Base-by-base conservation (phyloP, 2,888 invertebrate species). In the Sturmia bella region DNA sequence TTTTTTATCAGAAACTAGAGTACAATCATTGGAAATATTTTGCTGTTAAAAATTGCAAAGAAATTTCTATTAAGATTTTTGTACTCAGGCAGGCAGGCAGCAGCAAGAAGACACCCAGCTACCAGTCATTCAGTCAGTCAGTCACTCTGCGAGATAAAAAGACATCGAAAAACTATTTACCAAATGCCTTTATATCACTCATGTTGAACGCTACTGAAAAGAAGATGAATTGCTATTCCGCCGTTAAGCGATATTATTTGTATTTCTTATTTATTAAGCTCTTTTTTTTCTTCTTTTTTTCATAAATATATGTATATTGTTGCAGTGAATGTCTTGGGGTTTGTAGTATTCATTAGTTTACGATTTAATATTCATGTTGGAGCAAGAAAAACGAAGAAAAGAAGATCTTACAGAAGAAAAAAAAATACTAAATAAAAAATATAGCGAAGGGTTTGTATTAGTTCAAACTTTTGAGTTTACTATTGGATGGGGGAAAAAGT, bases 181-280 rank as follows among this genome's bases (percentile, higher is more conserved):
- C 50, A 82, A 82, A 82, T 82, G 78, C 82, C 69, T 78, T 74
- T 48, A 74, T 69, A 74, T 82, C 82, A 82, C 69, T 88, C 87
- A 88, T 86, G 87, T 87, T 88, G 88, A 88, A 88, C 88, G 87
- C 87, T 87, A 88, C 87, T 87, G 88, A 88, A 88, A 88, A 88
- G 86, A 88, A 88, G 88, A 88, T 87, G 88, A 88, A 88, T 88
- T 88, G 88, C 88, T 74, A 66, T 61, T 69, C 13, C 64, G 69
- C 76, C 41, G 66, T 69, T 68, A 63, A 63, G 72, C 68, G 21
- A 21, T 73, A 77, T 69, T 73, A 81, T 52, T 59, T 32, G 24
- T 61, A 48, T 76, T 76, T 76, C 39, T 61, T 27, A 12, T 45
- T 70, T 48, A 45, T 11, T 32, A 7, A 32, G 48, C 50, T 64